Evolutionary conservation across 2,113 vertebrate genomes (phyloP), one percentile per base, ranked within the genome.

Genomic region (Myxocyprinus asiaticus): DNA sequence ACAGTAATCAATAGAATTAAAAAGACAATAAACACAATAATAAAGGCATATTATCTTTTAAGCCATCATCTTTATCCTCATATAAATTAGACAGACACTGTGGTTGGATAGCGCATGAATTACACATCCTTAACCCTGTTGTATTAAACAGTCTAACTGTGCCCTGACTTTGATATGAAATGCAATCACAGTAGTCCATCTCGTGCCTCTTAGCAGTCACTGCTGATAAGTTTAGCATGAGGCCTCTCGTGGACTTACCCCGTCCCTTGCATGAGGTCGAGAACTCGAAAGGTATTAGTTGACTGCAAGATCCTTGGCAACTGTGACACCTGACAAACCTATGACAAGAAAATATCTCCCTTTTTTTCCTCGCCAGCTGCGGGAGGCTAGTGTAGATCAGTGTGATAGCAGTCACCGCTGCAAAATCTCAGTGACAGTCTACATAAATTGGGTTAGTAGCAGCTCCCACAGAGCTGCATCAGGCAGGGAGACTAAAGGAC

Each of bases 401-500:
- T 77, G 65, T 72, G 81, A 78, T 71, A 75, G 78, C 78, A 80
- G 73, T 66, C 82, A 67, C 55, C 15, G 42, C 67, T 69, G 80
- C 69, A 71, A 77, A 77, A 72, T 69, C 62, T 67, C 15, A 59
- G 81, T 82, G 85, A 84, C 85, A 86, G 77, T 82, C 78, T 80
- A 84, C 80, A 82, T 86, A 84, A 84, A 86, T 84, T 84, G 85
- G 85, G 80, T 81, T 86, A 86, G 81, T 81, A 64, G 77, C 65
- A 17, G 75, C 76, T 58, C 82, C 70, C 69, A 78, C 69, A 70
- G 76, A 81, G 83, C 58, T 17, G 76, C 79, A 44, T 74, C 66
- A 65, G 83, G 68, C 71, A 53, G 76, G 71, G 81, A 75, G 75
- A 79, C 81, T 85, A 85, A 83, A 83, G 81, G 79, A 85, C 81